Conservation (phyloP, 1,140 invertebrate species). For the Drosophila ogumai region DNA sequence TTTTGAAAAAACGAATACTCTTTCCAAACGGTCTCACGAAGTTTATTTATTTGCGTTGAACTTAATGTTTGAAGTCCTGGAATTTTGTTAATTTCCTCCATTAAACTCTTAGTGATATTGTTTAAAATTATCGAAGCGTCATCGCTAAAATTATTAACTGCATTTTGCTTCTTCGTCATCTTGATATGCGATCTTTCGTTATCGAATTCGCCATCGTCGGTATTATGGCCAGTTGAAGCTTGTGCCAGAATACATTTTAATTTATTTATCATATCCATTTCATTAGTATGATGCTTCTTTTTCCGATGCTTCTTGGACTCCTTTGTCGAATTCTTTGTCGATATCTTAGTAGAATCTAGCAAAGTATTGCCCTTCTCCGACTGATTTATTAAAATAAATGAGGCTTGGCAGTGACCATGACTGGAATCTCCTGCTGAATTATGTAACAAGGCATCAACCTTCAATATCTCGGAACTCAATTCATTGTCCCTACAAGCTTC, state of each 20-base stretch:
- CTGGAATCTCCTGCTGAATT: conserved; percentile 41
- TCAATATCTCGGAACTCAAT: conserved; percentile 66
- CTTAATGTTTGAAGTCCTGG: conserved; percentile 65
- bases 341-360: conserved; percentile 3
- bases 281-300: conserved; percentile 79
- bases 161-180: conserved; percentile 10
- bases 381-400: conserved; percentile 92
- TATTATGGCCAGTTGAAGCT: conserved; percentile 31
- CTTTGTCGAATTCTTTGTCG: conserved; percentile 34
- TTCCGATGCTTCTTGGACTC: conserved; percentile 69
- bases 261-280: conserved; percentile 84
- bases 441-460: conserved; percentile 64
- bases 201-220: neutral
- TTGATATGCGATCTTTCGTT: neutral
- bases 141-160: conserved; percentile 18
- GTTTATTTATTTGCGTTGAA: conserved; percentile 52
- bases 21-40: conserved; percentile 58
- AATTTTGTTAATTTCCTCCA: conserved; percentile 82
- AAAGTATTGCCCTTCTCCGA: conserved; percentile 84
- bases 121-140: conserved; percentile 45
- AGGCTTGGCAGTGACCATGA: conserved; percentile 49
- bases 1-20: conserved; percentile 78
- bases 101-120: conserved; percentile 64
- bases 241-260: conserved; percentile 70
- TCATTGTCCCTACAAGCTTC: conserved; percentile 93